These are phyloP conservation scores for Dione juno DNA, from an alignment of 2,888 invertebrate species.

Conservation along the genomic window DNA sequence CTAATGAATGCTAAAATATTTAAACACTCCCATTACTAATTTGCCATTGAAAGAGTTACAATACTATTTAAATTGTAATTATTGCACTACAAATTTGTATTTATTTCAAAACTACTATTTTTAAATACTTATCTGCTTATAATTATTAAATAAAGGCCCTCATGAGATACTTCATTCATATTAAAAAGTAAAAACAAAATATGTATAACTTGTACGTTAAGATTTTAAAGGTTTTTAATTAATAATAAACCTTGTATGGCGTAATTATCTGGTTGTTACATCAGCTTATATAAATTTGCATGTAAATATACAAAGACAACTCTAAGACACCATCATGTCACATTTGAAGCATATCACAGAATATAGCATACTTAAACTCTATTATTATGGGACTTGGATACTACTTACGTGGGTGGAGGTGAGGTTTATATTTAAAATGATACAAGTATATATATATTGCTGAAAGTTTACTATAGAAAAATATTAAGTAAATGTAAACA, in stretches of 20 bases:
- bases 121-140: conserved; percentile 5
- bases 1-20: conserved; percentile 14
- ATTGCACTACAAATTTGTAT: conserved; percentile 11
- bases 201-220: too few relatives aligned
- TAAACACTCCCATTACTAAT: conserved; percentile 17
- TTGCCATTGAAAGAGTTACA: conserved; percentile 25
- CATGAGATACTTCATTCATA: too few relatives aligned
- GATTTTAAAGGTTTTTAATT: too few relatives aligned
- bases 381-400: too few relatives aligned
- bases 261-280: conserved; percentile 17
- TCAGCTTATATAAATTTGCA: conserved; percentile 26
- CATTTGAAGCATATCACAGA: too few relatives aligned
- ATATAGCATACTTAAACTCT: too few relatives aligned
- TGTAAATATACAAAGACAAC: background rate
- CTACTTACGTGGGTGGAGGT: too few relatives aligned
- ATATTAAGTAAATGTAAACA: too few relatives aligned
- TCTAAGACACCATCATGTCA: background rate
- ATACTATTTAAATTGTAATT: conserved; percentile 16
- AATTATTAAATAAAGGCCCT: background rate
- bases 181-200: too few relatives aligned
- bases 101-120: conserved; percentile 14
- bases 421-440: too few relatives aligned
- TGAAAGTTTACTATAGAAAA: too few relatives aligned
- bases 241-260: conserved; percentile 8
- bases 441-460: too few relatives aligned